Conservation (phyloP, 2,888 invertebrate species). For the Andricus curvator region DNA sequence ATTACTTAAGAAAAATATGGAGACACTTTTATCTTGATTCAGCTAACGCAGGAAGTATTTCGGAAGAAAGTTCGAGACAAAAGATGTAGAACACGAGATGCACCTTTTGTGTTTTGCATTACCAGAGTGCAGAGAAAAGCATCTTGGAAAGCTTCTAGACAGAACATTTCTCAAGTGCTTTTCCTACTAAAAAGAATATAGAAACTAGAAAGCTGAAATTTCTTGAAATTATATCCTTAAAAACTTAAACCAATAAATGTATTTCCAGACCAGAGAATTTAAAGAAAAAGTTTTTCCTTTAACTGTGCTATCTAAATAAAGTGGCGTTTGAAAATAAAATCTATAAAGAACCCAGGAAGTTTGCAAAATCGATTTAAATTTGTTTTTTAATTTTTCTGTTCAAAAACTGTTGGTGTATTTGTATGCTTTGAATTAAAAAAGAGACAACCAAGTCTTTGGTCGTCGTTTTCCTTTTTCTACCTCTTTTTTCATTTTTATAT, state of each 20-base stretch:
- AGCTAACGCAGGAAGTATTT: neutral
- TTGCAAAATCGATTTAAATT: no score
- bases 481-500: no score
- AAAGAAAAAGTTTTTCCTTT: neutral
- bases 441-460: no score
- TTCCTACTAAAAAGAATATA: neutral
- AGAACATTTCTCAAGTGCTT: conserved; percentile 3
- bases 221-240: neutral
- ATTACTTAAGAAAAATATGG: neutral
- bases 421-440: no score
- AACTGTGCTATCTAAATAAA: no score
- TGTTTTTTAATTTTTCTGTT: no score
- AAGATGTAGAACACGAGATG: conserved; percentile 4
- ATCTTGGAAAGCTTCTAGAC: conserved; percentile 8
- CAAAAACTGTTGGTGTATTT: no score
- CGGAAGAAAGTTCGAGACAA: conserved; percentile 22
- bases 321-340: no score
- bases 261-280: neutral
- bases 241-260: neutral
- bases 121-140: conserved; percentile 6
- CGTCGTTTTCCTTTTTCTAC: no score
- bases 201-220: neutral
- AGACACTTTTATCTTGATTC: conserved; percentile 25
- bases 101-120: conserved; percentile 21
- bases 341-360: no score